These are phyloP conservation scores for Anoplolepis gracilipes DNA, from an alignment of 1,140 invertebrate genomes.

Conservation along the genomic window DNA sequence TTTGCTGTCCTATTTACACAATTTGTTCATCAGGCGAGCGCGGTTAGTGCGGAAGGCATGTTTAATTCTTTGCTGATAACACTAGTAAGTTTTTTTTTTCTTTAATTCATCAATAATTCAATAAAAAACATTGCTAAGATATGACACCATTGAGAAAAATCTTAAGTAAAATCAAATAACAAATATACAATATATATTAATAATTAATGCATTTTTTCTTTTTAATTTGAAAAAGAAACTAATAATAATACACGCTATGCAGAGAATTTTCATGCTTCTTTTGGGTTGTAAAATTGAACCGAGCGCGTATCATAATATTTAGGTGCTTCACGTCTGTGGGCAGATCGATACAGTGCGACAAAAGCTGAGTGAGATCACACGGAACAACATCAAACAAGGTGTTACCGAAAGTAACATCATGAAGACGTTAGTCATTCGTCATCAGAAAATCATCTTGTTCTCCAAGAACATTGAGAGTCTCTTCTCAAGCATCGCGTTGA, in stretches of 20 bases:
- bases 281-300: not conserved
- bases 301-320: not conserved
- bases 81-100: slow-evolving; percentile 49
- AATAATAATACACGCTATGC: no score
- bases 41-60: not conserved
- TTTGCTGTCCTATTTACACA: slow-evolving; percentile 44
- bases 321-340: slow-evolving; percentile 37
- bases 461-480: slow-evolving; percentile 13
- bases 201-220: no score
- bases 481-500: slow-evolving; percentile 25
- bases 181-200: no score
- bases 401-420: not conserved
- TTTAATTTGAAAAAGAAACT: no score
- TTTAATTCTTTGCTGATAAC: slow-evolving; percentile 44
- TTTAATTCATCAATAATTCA: not conserved
- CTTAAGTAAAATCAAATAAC: no score
- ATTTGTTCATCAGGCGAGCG: slow-evolving; percentile 39
- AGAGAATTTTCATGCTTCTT: not conserved
- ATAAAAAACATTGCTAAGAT: not conserved
- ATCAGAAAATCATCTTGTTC: slow-evolving; percentile 31
- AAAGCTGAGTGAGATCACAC: slow-evolving; percentile 1
- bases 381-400: not conserved
- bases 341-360: slow-evolving; percentile 22
- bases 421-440: slow-evolving; percentile 29
- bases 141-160: no score